Percentiles rank a stretch among this genome's conserved stretches.
phyloP scores from a whole-genome alignment of 30 jellyfish, hydroid and myxozoan species.

The Phacellophora camtschatica region DNA sequence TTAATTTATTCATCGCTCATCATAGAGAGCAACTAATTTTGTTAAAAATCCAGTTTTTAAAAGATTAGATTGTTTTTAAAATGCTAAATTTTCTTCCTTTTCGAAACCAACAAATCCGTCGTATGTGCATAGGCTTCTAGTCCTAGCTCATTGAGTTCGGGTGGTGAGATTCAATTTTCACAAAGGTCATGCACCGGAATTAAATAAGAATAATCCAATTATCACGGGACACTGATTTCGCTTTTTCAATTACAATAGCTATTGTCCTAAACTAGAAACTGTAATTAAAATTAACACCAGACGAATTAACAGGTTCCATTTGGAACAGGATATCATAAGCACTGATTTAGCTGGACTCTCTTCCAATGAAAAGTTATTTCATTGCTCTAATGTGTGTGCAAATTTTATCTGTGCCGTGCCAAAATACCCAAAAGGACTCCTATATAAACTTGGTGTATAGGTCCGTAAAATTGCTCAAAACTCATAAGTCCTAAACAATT shows the following conservation, averaged over 20 bases:
- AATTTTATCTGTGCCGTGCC: no score
- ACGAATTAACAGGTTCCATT: not conserved
- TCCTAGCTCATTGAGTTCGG: conserved; percentile 47
- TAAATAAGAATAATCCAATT: conserved; percentile 11
- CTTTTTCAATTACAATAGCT: conserved; percentile 15
- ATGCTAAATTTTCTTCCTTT: not conserved
- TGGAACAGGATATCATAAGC: no score
- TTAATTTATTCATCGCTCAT: conserved; percentile 51
- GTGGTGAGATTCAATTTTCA: conserved; percentile 35
- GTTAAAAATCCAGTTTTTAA: conserved; percentile 25
- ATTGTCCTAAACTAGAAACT: conserved; percentile 33
- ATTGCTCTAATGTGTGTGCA: no score
- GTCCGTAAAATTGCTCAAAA: no score
- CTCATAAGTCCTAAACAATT: no score
- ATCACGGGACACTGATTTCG: conserved; percentile 36
- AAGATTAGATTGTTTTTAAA: not conserved
- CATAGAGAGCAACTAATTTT: conserved; percentile 31
- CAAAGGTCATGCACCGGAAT: conserved; percentile 56
- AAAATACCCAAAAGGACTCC: no score
- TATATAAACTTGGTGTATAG: no score
- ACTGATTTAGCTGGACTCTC: no score
- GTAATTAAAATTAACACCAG: not conserved
- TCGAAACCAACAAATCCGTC: conserved; percentile 2
- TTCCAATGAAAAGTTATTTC: no score
- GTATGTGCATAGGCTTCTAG: not conserved